phyloP scores from a whole-genome alignment of 2,888 invertebrate species.

The Troilus luridus region DNA sequence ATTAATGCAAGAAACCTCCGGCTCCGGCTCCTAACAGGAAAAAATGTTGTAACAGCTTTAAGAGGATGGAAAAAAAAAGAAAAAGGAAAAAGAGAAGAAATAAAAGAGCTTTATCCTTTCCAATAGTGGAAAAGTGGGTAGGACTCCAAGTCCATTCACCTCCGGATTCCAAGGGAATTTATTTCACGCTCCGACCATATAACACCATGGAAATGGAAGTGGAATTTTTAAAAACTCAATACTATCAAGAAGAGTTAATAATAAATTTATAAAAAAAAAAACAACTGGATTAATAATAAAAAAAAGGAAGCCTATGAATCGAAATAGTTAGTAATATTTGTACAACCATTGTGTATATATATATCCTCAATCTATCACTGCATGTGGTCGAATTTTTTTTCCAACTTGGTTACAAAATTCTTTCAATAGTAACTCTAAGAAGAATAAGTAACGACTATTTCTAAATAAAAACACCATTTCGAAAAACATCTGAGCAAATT shows the following conservation, averaged over 20 bases:
- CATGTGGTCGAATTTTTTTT: too few species aligned
- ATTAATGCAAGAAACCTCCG: slow-evolving; percentile 49
- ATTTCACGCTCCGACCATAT: background rate
- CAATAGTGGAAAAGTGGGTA: slow-evolving; percentile 39
- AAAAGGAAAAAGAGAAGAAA: background rate
- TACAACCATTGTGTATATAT: too few species aligned
- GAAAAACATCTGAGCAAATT: background rate
- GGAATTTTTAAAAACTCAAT: background rate
- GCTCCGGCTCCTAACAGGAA: background rate
- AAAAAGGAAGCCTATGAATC: too few species aligned
- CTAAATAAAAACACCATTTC: background rate
- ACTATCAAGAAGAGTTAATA: background rate
- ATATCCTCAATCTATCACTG: too few species aligned
- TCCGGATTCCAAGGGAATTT: background rate
- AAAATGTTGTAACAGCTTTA: slow-evolving; percentile 48
- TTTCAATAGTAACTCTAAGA: background rate
- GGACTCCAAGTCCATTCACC: background rate
- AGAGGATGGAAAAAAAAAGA: background rate
- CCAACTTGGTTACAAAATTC: background rate
- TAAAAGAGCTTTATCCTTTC: slow-evolving; percentile 39
- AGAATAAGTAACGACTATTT: background rate
- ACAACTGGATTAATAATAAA: too few species aligned
- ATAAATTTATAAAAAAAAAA: too few species aligned
- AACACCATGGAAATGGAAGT: background rate
- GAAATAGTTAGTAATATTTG: too few species aligned